Evolutionary conservation across 2,888 invertebrate species (phyloP).

Genomic region (Hydropsyche betteni): DNA sequence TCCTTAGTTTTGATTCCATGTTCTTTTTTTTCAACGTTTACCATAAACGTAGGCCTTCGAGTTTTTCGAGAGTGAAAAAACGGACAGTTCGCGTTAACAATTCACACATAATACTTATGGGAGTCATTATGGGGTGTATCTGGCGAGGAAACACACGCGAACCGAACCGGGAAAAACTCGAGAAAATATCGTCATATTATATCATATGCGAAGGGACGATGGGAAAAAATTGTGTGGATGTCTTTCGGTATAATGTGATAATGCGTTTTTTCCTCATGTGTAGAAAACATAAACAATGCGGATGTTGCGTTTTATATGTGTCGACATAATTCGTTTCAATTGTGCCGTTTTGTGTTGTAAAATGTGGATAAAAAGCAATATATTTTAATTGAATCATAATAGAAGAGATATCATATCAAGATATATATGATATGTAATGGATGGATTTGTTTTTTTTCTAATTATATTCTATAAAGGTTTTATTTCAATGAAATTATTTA

Average conservation of each 20-base stretch:
- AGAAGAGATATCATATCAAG: too few relatives aligned
- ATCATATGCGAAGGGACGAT: not conserved
- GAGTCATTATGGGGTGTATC: constrained; percentile 2
- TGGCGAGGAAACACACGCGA: not conserved
- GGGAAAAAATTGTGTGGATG: not conserved
- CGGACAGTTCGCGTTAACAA: constrained; percentile 1
- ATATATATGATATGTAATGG: not conserved
- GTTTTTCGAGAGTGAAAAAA: not conserved
- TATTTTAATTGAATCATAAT: too few relatives aligned
- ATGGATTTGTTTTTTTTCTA: not conserved
- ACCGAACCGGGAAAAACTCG: constrained; percentile 1
- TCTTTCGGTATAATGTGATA: constrained; percentile 22
- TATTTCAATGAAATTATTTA: too few relatives aligned
- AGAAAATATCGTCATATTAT: not conserved
- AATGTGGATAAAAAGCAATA: too few relatives aligned
- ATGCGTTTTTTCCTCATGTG: not conserved
- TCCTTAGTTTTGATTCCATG: too few relatives aligned
- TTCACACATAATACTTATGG: constrained; percentile 2
- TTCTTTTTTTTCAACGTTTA: too few relatives aligned
- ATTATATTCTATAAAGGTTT: too few relatives aligned
- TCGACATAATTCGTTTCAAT: too few relatives aligned
- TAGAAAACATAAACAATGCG: too few relatives aligned
- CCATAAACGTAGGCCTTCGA: too few relatives aligned
- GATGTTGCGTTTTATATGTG: too few relatives aligned
- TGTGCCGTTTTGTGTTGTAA: too few relatives aligned